phyloP scores from a whole-genome alignment of 2,888 invertebrate species.

The Spilarctia lutea region DNA sequence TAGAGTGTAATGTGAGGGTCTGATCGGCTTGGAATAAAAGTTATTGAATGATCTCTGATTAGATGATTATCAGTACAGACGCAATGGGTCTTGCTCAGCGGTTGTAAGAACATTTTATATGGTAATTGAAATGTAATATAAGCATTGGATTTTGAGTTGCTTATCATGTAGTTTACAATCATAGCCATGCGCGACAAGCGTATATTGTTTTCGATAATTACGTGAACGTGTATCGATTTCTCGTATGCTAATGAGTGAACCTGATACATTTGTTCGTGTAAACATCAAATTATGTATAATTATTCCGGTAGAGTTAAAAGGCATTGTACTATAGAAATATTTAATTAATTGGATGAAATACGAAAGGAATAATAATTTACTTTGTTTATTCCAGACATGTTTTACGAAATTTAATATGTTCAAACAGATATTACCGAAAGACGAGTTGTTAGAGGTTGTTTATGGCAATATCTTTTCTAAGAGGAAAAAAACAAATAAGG shows the following conservation, averaged over 20 bases:
- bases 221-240: conserved; percentile 72
- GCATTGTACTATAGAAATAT: conserved; percentile 18
- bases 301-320: conserved; percentile 33
- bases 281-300: conserved; percentile 39
- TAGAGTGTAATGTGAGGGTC: conserved; percentile 48
- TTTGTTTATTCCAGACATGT: neutral
- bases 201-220: conserved; percentile 70
- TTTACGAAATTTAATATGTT: neutral
- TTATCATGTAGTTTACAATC: conserved; percentile 76
- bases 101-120: conserved; percentile 82
- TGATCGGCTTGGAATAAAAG: conserved; percentile 77
- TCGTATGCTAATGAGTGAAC: conserved; percentile 74
- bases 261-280: conserved; percentile 51
- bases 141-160: conserved; percentile 76
- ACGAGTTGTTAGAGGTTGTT: neutral
- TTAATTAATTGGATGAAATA: neutral
- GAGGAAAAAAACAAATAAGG: neutral
- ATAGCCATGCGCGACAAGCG: conserved; percentile 57
- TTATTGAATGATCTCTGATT: conserved; percentile 84
- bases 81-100: conserved; percentile 71
- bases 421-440: neutral
- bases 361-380: neutral
- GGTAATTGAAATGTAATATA: conserved; percentile 85
- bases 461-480: neutral
- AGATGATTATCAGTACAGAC: conserved; percentile 85